Percentiles rank a stretch among this genome's conserved stretches.
Conservation (phyloP, 2,797 vertebrate genomes). For the Benthosema pterotum region DNA sequence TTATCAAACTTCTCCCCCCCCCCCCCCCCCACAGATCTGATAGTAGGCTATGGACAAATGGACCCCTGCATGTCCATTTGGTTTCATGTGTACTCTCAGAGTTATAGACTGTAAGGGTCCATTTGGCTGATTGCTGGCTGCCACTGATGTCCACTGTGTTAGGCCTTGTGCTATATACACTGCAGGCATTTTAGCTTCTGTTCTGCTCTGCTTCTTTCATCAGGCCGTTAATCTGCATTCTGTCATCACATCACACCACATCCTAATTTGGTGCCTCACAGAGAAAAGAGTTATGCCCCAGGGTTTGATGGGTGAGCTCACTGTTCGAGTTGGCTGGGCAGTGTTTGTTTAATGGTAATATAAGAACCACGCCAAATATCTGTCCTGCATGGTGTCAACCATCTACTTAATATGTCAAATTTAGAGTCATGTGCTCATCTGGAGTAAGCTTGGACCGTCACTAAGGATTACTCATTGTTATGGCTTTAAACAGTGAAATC, state of each 20-base stretch:
- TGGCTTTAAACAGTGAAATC: conserved; percentile 11
- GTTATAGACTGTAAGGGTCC: too few relatives aligned
- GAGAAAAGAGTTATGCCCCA: conserved; percentile 19
- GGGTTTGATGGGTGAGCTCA: conserved; percentile 24
- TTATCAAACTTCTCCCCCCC: too few relatives aligned
- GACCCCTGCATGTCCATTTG: not conserved
- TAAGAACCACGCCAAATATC: conserved; percentile 32
- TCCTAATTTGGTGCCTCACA: conserved; percentile 54
- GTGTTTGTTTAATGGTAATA: conserved; percentile 50
- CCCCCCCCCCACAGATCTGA: too few relatives aligned
- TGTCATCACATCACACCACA: conserved; percentile 15
- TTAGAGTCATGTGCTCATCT: conserved; percentile 13
- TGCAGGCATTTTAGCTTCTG: conserved; percentile 18
- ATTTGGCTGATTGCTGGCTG: too few relatives aligned
- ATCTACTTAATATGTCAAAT: conserved; percentile 47
- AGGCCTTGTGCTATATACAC: conserved; percentile 9
- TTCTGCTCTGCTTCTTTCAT: conserved; percentile 13
- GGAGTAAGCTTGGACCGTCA: conserved; percentile 16
- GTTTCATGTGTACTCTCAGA: not conserved
- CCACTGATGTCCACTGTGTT: not conserved
- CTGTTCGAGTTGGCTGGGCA: conserved; percentile 49
- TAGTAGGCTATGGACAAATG: too few relatives aligned
- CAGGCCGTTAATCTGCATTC: conserved; percentile 31
- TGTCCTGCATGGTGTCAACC: conserved; percentile 50
- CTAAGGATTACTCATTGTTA: conserved; percentile 10